phyloP scores from a whole-genome alignment of 1,140 invertebrate species.

The Drosophila lini region DNA sequence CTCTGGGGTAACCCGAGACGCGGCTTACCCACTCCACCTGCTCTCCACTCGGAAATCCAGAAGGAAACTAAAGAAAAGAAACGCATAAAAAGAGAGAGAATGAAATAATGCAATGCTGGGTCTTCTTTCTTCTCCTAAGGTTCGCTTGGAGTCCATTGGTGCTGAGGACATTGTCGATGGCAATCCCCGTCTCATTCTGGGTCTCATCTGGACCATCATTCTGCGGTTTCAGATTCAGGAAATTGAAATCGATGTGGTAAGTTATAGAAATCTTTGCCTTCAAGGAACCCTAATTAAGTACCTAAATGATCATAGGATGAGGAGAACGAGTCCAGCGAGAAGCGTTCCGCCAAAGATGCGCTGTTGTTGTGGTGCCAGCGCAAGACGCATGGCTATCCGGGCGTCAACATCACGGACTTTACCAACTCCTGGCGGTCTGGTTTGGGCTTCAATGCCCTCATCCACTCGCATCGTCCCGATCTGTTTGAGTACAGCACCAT shows the following conservation, averaged over 20 bases:
- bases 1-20: constrained; percentile 61
- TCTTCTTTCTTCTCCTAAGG: constrained; percentile 35
- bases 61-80: constrained; percentile 3
- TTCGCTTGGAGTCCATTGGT: constrained; percentile 93
- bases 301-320: constrained; percentile 89
- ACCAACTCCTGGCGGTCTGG: constrained; percentile 97
- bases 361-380: constrained; percentile 99
- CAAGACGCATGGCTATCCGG: constrained; percentile 96
- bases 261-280: constrained; percentile 68
- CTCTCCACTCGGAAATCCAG: constrained; percentile 22
- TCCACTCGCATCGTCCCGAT: constrained; percentile 97
- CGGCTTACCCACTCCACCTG: constrained; percentile 47
- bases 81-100: constrained; percentile 18
- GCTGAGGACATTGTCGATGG: constrained; percentile 99
- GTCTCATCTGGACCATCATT: constrained; percentile 99
- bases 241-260: constrained; percentile 98
- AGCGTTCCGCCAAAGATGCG: constrained; percentile 99
- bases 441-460: constrained; percentile 98
- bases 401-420: constrained; percentile 93
- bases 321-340: constrained; percentile 98
- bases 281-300: background rate
- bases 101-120: constrained; percentile 39
- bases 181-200: constrained; percentile 97
- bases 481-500: constrained; percentile 94
- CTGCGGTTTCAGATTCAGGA: constrained; percentile 98